These are phyloP conservation scores for Pemphredon lugubris DNA, from an alignment of 2,888 invertebrate genomes.

Conservation along the genomic window DNA sequence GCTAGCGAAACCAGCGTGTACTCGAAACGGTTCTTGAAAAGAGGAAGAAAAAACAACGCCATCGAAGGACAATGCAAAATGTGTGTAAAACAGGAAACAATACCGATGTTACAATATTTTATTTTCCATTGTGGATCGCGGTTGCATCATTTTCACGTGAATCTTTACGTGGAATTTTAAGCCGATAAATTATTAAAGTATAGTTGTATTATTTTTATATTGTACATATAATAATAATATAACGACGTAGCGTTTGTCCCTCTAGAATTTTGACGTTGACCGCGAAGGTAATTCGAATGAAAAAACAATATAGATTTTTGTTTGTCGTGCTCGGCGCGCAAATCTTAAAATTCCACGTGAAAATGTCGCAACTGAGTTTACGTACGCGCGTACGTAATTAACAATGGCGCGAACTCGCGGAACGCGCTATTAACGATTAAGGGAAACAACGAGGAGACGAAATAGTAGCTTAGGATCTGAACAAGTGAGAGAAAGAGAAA, in stretches of 20 bases:
- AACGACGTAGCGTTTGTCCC: not conserved
- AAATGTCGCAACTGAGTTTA: slow-evolving; percentile 17
- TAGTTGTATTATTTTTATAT: slow-evolving; percentile 36
- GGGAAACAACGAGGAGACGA: not conserved
- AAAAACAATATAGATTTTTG: not conserved
- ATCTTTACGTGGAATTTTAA: not conserved
- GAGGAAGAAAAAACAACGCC: not conserved
- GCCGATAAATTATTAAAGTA: not conserved
- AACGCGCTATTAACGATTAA: slow-evolving; percentile 9
- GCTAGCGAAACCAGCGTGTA: slow-evolving; percentile 19
- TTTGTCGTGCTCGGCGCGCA: not conserved
- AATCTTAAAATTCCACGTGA: not conserved
- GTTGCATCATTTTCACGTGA: slow-evolving; percentile 7
- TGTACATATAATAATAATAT: slow-evolving; percentile 7
- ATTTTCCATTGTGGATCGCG: not conserved
- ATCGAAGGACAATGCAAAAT: not conserved
- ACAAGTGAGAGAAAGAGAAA: slow-evolving; percentile 35
- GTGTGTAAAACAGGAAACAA: not conserved
- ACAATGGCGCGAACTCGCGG: too few species aligned
- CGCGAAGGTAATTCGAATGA: not conserved
- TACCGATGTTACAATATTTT: not conserved
- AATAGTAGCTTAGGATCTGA: slow-evolving; percentile 76
- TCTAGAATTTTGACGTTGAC: slow-evolving; percentile 1
- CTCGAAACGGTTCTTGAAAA: slow-evolving; percentile 19
- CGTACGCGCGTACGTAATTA: too few species aligned